phyloP scores from a whole-genome alignment of 2,888 invertebrate species.

The Morpho helenor region DNA sequence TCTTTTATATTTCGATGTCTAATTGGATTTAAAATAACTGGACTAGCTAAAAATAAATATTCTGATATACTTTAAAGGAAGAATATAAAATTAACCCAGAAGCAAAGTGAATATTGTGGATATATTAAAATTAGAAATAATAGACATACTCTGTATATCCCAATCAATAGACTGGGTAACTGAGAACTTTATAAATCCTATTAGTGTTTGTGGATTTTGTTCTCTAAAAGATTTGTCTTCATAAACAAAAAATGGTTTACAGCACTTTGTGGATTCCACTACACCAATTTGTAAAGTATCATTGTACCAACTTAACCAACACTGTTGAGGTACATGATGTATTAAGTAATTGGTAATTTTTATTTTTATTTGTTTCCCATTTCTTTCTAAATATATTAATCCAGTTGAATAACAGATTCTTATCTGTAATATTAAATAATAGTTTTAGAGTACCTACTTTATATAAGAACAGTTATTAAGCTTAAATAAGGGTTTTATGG shows the following conservation, averaged over 20 bases:
- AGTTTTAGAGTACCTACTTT: too few relatives aligned
- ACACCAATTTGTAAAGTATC: constrained; percentile 19
- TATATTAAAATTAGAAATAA: neutral
- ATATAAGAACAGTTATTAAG: too few relatives aligned
- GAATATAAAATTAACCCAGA: too few relatives aligned
- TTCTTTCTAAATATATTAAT: neutral
- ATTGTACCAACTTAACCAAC: constrained; percentile 37
- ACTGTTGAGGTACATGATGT: constrained; percentile 20
- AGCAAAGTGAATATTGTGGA: too few relatives aligned
- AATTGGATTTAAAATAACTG: constrained; percentile 13
- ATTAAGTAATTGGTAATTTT: neutral
- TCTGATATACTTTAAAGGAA: neutral
- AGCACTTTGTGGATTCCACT: constrained; percentile 1
- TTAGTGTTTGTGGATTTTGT: constrained; percentile 9
- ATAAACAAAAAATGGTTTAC: constrained; percentile 8
- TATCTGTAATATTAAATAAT: constrained; percentile 5
- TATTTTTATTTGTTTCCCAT: neutral
- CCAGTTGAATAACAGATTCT: neutral
- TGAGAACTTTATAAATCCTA: constrained; percentile 39
- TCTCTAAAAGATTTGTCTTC: neutral
- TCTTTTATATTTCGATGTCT: constrained; percentile 30
- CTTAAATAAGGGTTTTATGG: neutral
- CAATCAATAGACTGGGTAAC: constrained; percentile 25
- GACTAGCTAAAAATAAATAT: constrained; percentile 24
- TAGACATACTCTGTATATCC: constrained; percentile 34